Conservation (phyloP, 2,113 vertebrate genomes). For the Tauraco erythrolophus region DNA sequence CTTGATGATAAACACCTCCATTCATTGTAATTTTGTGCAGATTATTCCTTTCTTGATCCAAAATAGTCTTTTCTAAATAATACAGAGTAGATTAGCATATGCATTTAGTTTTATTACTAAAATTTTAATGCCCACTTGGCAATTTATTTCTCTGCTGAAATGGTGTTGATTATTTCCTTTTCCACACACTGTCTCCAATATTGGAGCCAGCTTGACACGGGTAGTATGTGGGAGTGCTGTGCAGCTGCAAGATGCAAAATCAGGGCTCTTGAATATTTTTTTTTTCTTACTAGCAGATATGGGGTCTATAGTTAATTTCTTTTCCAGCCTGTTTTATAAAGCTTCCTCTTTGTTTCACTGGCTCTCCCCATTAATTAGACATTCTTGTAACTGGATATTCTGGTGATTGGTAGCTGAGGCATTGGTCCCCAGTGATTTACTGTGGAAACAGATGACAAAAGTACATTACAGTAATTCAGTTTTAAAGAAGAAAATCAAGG, state of each 20-base stretch:
- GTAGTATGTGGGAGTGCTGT: conserved; percentile 45
- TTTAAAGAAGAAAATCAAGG: background rate
- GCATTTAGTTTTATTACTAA: conserved; percentile 80
- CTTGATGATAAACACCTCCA: conserved; percentile 79
- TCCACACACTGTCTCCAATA: conserved; percentile 50
- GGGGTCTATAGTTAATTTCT: conserved; percentile 64
- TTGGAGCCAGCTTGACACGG: conserved; percentile 48
- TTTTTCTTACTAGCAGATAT: conserved; percentile 42
- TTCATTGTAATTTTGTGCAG: conserved; percentile 78
- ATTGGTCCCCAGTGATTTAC: background rate
- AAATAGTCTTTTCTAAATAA: conserved; percentile 79
- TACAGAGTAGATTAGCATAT: conserved; percentile 77
- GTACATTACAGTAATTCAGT: background rate
- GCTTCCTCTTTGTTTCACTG: conserved; percentile 54
- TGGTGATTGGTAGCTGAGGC: conserved; percentile 46
- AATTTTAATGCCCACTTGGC: conserved; percentile 78
- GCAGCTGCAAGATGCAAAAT: conserved; percentile 73
- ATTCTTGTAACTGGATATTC: conserved; percentile 61
- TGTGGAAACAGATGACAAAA: conserved; percentile 47
- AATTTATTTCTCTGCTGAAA: conserved; percentile 74
- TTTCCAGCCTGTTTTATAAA: conserved; percentile 55
- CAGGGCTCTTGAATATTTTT: conserved; percentile 46
- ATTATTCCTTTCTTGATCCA: conserved; percentile 77
- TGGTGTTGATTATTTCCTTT: conserved; percentile 75
- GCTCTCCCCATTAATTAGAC: conserved; percentile 57